Evolutionary conservation across 2,888 invertebrate genomes (phyloP).

Genomic region (Panzeria rudis): DNA sequence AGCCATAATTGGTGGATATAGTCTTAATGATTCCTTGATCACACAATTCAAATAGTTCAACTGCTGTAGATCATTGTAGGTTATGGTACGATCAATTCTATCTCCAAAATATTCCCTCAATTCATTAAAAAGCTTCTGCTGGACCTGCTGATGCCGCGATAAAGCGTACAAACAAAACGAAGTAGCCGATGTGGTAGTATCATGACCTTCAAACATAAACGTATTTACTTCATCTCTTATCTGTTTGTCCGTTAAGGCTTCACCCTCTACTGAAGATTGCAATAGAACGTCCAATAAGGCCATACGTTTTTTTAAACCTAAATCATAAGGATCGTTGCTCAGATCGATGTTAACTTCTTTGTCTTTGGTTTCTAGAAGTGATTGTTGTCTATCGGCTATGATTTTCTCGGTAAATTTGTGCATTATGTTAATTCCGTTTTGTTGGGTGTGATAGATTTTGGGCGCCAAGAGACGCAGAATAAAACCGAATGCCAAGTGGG

Average conservation of each 20-base stretch:
- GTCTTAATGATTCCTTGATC: conserved; percentile 87
- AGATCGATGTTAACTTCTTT: neutral
- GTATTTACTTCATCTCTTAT: conserved; percentile 89
- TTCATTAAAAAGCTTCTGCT: conserved; percentile 79
- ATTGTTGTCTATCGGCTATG: conserved; percentile 65
- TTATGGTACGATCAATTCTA: conserved; percentile 74
- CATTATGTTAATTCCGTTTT: conserved; percentile 62
- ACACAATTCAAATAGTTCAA: conserved; percentile 85
- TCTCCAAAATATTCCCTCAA: conserved; percentile 77
- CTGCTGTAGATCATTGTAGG: conserved; percentile 76
- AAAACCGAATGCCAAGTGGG: conserved; percentile 37
- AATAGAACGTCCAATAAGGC: conserved; percentile 88
- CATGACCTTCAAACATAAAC: conserved; percentile 87
- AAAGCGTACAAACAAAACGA: conserved; percentile 80
- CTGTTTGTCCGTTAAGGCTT: conserved; percentile 85
- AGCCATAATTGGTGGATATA: conserved; percentile 88
- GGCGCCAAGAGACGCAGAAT: conserved; percentile 50
- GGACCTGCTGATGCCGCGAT: conserved; percentile 78
- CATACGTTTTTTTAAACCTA: conserved; percentile 85
- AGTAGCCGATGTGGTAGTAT: conserved; percentile 82
- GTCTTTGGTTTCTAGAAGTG: conserved; percentile 15
- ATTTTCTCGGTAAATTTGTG: conserved; percentile 72
- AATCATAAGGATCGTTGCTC: conserved; percentile 21
- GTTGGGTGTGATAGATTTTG: conserved; percentile 38
- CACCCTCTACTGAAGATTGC: conserved; percentile 85